Evolutionary conservation across 2,113 vertebrate genomes (phyloP).

Genomic region (Numenius arquata): DNA sequence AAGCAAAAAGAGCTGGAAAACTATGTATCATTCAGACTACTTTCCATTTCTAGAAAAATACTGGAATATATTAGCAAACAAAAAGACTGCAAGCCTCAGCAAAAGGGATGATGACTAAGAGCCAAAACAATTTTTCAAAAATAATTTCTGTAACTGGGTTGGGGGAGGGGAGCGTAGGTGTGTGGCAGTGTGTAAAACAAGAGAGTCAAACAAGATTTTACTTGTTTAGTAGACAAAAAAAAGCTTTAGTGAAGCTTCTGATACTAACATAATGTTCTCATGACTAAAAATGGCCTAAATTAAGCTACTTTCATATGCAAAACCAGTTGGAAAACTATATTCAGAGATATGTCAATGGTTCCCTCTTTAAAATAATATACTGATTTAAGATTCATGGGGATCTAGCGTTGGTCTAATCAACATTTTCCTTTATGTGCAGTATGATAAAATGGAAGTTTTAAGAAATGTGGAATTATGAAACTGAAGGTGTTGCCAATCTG

Average conservation of each 20-base stretch:
- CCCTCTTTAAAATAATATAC: background rate
- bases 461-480: background rate
- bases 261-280: background rate
- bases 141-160: rapidly evolving
- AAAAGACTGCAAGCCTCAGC: background rate
- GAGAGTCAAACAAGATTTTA: background rate
- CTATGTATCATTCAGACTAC: background rate
- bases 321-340: background rate
- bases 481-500: background rate
- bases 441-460: background rate
- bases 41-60: background rate
- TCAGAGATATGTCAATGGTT: background rate
- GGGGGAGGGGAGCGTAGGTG: rapidly evolving
- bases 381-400: background rate
- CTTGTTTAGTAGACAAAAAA: background rate
- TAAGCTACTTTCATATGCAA: background rate
- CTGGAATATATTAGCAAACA: background rate
- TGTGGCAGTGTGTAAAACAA: rapidly evolving
- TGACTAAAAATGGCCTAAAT: background rate
- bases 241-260: background rate
- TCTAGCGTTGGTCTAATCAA: background rate
- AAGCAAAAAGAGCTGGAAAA: background rate
- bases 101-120: background rate
- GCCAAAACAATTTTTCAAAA: background rate
- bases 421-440: background rate